Base-by-base conservation (phyloP, 2,113 vertebrate species). In the Naja naja region DNA sequence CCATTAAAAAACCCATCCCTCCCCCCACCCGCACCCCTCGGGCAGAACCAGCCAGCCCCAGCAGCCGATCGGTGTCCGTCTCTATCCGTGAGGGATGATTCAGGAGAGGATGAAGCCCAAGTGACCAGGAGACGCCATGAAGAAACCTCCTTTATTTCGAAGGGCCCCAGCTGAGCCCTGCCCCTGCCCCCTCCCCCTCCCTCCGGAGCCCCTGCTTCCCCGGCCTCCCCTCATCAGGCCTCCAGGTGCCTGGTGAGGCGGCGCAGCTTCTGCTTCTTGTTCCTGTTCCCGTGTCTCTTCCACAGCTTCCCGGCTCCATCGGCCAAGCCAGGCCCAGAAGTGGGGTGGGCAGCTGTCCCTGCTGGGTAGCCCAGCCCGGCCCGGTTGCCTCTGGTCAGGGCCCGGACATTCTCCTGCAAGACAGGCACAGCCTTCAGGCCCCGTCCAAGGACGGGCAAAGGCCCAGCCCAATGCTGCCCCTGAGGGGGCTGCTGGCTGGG, bases 251-350 rank as follows among this genome's bases (percentile, higher is more conserved):
- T 98, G 14, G 96, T 99, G 60, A 99, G 95, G 64, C 99, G 97
- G 22, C 99, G 98, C 3, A 99, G 96, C 96, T 99, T 99, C 97
- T 99, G 98, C 95, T 99, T 99, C 96, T 98, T 99, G 95, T 99
- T 99, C 93, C 95, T 97, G 98, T 99, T 99, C 16, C 99, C 98
- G 0, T 99, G 99, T 92, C 99, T 99, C 96, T 99, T 99, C 99
- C 99, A 99, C 89, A 99, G 98, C 94, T 99, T 99, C 54, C 98
- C 98, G 0, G 52, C 56, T 14, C 87, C 90, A 0, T 8, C 94
- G 43, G 97, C 98, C 47, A 96, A 4, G 9, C 34, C 85, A 58
- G 34, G 0, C 96, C 12, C 96, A 89, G 90, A 55, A 1, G 96
- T 96, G 94, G 18, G 97, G 87, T 0, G 45, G 97, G 20, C 20